Evolutionary conservation across 2,113 vertebrate species (phyloP).

Genomic region (Gnathonemus longibarbis): DNA sequence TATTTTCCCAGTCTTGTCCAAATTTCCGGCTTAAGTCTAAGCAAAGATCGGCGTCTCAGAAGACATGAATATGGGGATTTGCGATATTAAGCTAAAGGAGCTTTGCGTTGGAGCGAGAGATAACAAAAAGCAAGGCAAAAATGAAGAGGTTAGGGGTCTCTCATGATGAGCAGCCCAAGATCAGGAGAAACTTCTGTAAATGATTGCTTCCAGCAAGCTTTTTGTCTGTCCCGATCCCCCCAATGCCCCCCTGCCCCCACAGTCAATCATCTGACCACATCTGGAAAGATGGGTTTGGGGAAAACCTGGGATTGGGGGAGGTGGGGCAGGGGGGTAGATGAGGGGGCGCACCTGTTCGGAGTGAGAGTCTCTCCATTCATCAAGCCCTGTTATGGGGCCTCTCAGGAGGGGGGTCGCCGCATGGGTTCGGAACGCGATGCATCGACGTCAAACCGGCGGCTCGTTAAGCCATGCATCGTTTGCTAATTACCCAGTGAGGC

Average conservation of each 20-base stretch:
- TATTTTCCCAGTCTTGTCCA: background rate
- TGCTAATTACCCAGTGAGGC: slow-evolving; percentile 59
- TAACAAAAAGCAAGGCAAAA: background rate
- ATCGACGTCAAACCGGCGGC: slow-evolving; percentile 46
- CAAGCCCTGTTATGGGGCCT: slow-evolving; percentile 46
- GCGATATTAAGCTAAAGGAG: background rate
- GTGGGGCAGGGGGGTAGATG: background rate
- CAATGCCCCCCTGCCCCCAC: slow-evolving; percentile 26
- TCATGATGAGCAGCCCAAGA: background rate
- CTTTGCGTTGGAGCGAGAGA: background rate
- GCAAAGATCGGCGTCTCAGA: background rate
- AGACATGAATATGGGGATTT: background rate
- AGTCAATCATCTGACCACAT: slow-evolving; percentile 55
- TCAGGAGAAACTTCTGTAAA: background rate
- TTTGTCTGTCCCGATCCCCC: slow-evolving; percentile 13
- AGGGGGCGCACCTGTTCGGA: slow-evolving; percentile 44
- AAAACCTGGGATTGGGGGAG: background rate
- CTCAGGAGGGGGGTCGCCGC: slow-evolving; percentile 34
- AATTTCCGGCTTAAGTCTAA: background rate
- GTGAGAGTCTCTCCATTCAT: slow-evolving; percentile 50
- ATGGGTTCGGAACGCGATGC: slow-evolving; percentile 45
- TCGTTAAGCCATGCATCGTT: slow-evolving; percentile 54
- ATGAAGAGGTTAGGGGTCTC: background rate
- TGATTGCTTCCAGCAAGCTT: background rate
- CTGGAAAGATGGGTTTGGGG: background rate